Conservation (phyloP, 92 coral and sea anemone genomes). For the Heliopora coerulea region DNA sequence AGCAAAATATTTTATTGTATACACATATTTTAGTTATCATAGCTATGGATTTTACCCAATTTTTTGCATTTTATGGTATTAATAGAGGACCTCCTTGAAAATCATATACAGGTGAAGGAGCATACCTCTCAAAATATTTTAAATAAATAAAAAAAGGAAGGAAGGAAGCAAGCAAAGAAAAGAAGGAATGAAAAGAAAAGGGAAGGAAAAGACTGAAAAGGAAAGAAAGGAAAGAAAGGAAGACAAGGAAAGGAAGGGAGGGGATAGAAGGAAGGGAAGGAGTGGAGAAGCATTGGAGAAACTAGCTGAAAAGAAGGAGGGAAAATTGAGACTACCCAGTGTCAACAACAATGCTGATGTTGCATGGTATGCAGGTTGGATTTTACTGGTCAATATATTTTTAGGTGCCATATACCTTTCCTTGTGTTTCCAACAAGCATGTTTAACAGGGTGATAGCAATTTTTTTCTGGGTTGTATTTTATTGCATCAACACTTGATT, state of each 20-base stretch:
- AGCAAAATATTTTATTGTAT: no score
- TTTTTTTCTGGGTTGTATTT: slow-evolving; percentile 88
- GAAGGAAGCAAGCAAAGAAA: neutral
- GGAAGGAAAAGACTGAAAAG: neutral
- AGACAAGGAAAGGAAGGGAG: neutral
- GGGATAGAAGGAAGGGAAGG: neutral
- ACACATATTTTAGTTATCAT: no score
- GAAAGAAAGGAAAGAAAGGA: neutral
- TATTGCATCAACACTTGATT: slow-evolving; percentile 64
- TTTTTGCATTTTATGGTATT: no score
- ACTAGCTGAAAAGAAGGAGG: neutral
- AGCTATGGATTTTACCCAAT: no score
- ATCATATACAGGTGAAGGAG: no score
- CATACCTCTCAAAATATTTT: no score
- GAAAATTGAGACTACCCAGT: neutral
- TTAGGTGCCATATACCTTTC: slow-evolving; percentile 84
- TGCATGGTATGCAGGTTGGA: no score
- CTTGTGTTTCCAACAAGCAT: slow-evolving; percentile 94
- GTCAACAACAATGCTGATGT: no score
- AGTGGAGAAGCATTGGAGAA: neutral
- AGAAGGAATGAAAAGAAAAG: slow-evolving; percentile 1
- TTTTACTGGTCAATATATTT: no score
- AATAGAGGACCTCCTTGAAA: no score
- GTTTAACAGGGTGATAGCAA: slow-evolving; percentile 81
- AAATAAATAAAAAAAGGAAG: no score